phyloP scores from a whole-genome alignment of 2,113 vertebrate species.

The Engystomops pustulosus region DNA sequence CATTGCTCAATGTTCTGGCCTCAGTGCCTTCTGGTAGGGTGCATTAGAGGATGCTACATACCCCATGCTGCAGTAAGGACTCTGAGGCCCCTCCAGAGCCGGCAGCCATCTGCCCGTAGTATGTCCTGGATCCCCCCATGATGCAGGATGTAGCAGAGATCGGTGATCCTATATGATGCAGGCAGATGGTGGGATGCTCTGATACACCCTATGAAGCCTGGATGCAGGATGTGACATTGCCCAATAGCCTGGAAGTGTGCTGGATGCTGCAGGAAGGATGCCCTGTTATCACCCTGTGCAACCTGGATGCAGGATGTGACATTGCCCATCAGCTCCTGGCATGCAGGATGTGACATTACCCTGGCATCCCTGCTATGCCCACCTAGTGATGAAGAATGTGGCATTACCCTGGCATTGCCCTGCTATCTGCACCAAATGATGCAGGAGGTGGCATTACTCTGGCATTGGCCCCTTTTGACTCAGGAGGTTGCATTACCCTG shows the following conservation, averaged over 20 bases:
- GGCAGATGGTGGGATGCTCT: not conserved
- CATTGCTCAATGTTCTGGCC: not conserved
- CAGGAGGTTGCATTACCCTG: too few relatives aligned
- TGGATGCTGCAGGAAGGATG: slow-evolving; percentile 5
- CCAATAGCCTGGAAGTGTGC: not conserved
- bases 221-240: not conserved
- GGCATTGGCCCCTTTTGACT: too few relatives aligned
- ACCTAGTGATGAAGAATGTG: not conserved
- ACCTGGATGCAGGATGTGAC: not conserved
- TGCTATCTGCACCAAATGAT: too few relatives aligned
- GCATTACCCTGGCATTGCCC: too few relatives aligned
- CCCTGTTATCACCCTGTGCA: not conserved
- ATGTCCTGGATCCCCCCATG: too few relatives aligned
- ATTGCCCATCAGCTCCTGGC: not conserved
- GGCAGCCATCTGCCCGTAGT: too few relatives aligned
- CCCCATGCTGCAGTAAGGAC: not conserved
- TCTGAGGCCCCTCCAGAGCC: not conserved
- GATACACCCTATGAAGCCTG: not conserved
- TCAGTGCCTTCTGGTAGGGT: not conserved
- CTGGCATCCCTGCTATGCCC: not conserved
- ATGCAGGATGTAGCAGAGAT: not conserved
- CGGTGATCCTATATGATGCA: not conserved
- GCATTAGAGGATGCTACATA: not conserved
- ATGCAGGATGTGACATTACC: not conserved
- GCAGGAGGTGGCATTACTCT: too few relatives aligned